phyloP scores from a whole-genome alignment of 92 coral and sea anemone species.

The Isaurus tuberculatus region DNA sequence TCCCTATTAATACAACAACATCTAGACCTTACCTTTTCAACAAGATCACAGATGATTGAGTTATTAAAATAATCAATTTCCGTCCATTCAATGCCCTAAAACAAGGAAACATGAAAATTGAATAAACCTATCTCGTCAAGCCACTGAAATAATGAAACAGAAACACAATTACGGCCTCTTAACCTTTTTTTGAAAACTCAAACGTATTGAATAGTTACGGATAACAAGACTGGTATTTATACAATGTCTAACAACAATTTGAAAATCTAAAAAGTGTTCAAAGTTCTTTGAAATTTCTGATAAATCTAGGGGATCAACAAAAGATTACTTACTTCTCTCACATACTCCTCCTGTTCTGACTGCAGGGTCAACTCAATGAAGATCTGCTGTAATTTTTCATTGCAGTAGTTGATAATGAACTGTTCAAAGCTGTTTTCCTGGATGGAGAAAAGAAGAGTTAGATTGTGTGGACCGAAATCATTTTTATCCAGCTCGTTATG shows the following conservation, averaged over 20 bases:
- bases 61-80: slow-evolving; percentile 93
- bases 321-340: slow-evolving; percentile 88
- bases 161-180: too few relatives aligned
- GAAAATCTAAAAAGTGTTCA: too few relatives aligned
- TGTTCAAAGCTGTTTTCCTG: slow-evolving; percentile 98
- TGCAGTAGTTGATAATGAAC: slow-evolving; percentile 98
- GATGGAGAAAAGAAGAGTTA: background rate
- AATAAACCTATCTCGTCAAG: too few relatives aligned
- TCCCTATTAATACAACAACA: too few relatives aligned
- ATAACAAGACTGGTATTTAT: too few relatives aligned
- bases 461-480: too few relatives aligned
- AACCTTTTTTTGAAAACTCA: too few relatives aligned
- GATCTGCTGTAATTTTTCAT: slow-evolving; percentile 97
- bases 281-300: too few relatives aligned
- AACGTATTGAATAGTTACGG: too few relatives aligned
- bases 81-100: slow-evolving; percentile 98
- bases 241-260: too few relatives aligned
- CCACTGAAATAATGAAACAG: background rate
- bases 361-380: slow-evolving; percentile 93
- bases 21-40: slow-evolving; percentile 74
- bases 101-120: background rate
- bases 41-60: slow-evolving; percentile 89
- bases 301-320: too few relatives aligned
- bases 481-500: too few relatives aligned
- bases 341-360: slow-evolving; percentile 98